Evolutionary conservation across 2,797 vertebrate genomes (phyloP), one percentile per base, ranked within the genome.

Genomic region (Acomys russatus): DNA sequence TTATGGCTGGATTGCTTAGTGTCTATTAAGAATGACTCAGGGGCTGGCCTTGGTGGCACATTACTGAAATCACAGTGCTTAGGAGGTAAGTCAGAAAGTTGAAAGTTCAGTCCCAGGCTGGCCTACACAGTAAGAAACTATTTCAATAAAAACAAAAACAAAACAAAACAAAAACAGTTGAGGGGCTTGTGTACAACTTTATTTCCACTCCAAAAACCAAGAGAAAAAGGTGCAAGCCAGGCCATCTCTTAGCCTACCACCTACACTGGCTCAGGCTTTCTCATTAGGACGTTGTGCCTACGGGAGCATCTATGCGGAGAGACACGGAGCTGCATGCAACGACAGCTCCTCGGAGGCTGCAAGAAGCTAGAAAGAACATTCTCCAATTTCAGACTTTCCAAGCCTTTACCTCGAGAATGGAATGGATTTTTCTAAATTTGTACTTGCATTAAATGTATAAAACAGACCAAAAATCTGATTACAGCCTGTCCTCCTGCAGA

Each of bases 11-110:
- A 18, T 30, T 94, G 11, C 4, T 89, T 49, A 63, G 11, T 61
- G 28, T 94, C 92, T 76, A 15, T 66, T 94, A 76, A 92, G 86
- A 86, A 73, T 63, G 35, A 23, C 9, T 89, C 18, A n/a, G 73
- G n/a, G 88, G 44, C 63, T 66, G 9, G 28, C 6, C 28, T 33
- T 74, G 15, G 70, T 12, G 9, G 25, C 56, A 44, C 22, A 66
- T 66, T 25, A 30, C 61, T 78, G 33, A 28, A 18, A 51, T 77
- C 30, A 14, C 20, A n/a, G 61, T 38, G 51, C 33, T 78, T 33
- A 12, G 59, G 18, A 77, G 8, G 22, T 51, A 4, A 78, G 30
- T 33, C 5, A 20, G 35, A 63, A 66, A n/a, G 44, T 23, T n/a
- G 5, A 66, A 76, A 51, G 14, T 64, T 90, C 9, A 78, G 64